These are phyloP conservation scores for Dendrolimus punctatus DNA, from an alignment of 1,140 invertebrate species.

Conservation along the genomic window DNA sequence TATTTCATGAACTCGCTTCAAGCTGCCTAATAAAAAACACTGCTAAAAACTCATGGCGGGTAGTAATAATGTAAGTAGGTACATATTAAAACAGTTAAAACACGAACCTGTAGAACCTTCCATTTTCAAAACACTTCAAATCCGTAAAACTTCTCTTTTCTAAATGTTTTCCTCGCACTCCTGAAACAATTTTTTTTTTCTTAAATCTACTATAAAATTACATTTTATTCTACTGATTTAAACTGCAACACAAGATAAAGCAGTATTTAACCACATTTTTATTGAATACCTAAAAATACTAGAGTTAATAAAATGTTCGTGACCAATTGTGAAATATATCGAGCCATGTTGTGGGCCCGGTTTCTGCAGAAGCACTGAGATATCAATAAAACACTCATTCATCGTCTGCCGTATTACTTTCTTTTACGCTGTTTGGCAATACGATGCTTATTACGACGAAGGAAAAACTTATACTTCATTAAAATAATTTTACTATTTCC, in stretches of 20 bases:
- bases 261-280: conserved; percentile 6
- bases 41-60: too few relatives aligned
- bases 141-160: conserved; percentile 83
- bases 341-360: conserved; percentile 46
- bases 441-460: too few relatives aligned
- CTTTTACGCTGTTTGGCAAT: conserved; percentile 19
- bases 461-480: too few relatives aligned
- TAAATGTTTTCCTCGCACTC: conserved; percentile 39
- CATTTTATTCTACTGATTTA: too few relatives aligned
- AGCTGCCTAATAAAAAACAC: too few relatives aligned
- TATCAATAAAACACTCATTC: conserved; percentile 25
- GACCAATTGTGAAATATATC: conserved; percentile 29
- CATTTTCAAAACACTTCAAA: conserved; percentile 12
- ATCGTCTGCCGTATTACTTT: conserved; percentile 31
- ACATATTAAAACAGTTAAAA: too few relatives aligned
- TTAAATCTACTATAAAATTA: too few relatives aligned
- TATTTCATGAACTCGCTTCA: too few relatives aligned
- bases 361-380: conserved; percentile 45
- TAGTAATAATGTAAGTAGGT: too few relatives aligned
- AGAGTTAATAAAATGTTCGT: conserved; percentile 19
- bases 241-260: too few relatives aligned
- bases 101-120: not conserved
- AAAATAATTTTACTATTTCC: too few relatives aligned
- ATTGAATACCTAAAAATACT: conserved; percentile 34
- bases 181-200: conserved; percentile 30